Percentiles rank a stretch among this genome's conserved stretches.
Evolutionary conservation across 2,113 vertebrate genomes (phyloP).

Genomic region (Genyomyrus donnyi): DNA sequence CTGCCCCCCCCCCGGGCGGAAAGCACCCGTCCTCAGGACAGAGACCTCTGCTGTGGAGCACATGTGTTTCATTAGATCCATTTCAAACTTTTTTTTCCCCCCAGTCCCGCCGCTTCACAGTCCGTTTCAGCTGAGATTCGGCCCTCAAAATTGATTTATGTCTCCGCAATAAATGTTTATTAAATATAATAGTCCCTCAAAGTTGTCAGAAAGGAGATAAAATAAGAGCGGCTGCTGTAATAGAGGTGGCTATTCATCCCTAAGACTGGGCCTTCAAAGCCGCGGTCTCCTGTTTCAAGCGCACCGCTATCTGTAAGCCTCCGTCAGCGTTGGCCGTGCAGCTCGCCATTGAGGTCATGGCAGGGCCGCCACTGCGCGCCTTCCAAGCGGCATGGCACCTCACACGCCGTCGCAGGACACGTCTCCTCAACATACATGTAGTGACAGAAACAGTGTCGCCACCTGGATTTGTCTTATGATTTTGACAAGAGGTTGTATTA

Average conservation of each 20-base stretch:
- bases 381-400: too few relatives aligned
- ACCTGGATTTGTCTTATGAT: not conserved
- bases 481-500: not conserved
- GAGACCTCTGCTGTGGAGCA: conserved; percentile 48
- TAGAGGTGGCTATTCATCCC: conserved; percentile 44
- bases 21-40: conserved; percentile 34
- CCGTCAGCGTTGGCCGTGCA: not conserved
- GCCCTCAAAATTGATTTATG: conserved; percentile 64
- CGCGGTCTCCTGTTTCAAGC: conserved; percentile 49
- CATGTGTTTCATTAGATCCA: conserved; percentile 61
- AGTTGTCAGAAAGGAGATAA: conserved; percentile 52
- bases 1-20: conserved; percentile 19
- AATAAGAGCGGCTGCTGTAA: conserved; percentile 31
- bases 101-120: conserved; percentile 60
- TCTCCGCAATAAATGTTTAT: conserved; percentile 61
- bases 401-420: not conserved
- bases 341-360: not conserved
- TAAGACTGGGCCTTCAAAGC: conserved; percentile 40
- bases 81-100: conserved; percentile 51
- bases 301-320: conserved; percentile 30
- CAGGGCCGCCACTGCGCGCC: not conserved
- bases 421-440: not conserved
- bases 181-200: conserved; percentile 72
- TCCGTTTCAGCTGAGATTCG: conserved; percentile 57
- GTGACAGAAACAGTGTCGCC: not conserved